Conservation (phyloP, 2,797 vertebrate species). For the Pristis pectinata region DNA sequence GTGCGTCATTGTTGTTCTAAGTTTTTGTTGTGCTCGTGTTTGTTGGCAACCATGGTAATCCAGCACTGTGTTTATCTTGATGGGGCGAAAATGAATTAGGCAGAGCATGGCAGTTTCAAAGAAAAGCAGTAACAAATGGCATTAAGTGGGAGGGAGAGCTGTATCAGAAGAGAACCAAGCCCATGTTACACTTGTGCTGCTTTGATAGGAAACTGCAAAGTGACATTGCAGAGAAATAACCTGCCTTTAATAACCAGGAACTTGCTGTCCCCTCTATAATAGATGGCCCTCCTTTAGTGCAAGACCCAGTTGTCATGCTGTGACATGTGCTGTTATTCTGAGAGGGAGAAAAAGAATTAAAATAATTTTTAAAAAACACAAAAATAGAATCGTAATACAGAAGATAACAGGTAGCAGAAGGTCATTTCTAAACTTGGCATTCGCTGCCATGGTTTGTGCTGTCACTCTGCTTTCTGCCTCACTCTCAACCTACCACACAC, state of each 20-base stretch:
- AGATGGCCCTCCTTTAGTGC: not conserved
- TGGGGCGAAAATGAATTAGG: not conserved
- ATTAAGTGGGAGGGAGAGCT: not conserved
- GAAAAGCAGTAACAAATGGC: not conserved
- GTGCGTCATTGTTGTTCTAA: not conserved
- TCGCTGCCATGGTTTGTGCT: not conserved
- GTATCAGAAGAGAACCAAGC: not conserved
- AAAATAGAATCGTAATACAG: slow-evolving; percentile 4
- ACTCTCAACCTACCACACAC: too few species aligned
- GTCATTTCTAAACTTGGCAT: not conserved
- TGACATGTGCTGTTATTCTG: not conserved
- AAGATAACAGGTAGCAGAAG: not conserved
- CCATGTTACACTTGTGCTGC: not conserved
- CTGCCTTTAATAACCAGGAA: not conserved
- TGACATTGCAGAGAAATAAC: not conserved
- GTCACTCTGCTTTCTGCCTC: not conserved
- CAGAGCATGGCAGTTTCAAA: not conserved
- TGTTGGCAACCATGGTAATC: not conserved
- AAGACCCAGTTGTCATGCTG: not conserved
- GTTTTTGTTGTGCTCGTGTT: not conserved
- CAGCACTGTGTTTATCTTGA: not conserved
- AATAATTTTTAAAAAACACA: not conserved
- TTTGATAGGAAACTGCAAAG: not conserved
- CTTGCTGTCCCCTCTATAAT: not conserved
- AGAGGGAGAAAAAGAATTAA: not conserved